These are phyloP conservation scores for Philereme transversata DNA, from an alignment of 2,888 invertebrate genomes.

Conservation along the genomic window DNA sequence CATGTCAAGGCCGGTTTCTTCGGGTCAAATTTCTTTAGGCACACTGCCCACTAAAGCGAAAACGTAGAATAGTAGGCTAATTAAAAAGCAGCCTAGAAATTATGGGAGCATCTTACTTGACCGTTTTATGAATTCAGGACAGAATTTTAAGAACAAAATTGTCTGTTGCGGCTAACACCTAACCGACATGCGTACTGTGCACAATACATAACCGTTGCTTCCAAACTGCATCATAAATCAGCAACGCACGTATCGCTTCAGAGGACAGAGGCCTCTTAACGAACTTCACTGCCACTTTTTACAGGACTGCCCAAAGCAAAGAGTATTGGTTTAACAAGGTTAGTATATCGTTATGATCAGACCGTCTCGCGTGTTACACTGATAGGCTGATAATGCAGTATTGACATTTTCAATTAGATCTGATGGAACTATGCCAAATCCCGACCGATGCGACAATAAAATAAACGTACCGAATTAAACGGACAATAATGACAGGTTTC, in stretches of 20 bases:
- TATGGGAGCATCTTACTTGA: no score
- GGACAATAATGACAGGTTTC: constrained; percentile 58
- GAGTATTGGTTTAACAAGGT: background rate
- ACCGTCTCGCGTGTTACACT: constrained; percentile 55
- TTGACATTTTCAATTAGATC: constrained; percentile 68
- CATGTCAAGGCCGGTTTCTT: constrained; percentile 58
- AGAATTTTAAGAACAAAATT: no score
- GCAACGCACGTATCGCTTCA: constrained; percentile 2
- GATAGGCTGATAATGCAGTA: constrained; percentile 67
- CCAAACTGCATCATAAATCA: no score
- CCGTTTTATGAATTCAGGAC: no score
- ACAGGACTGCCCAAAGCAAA: background rate
- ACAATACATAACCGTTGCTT: no score
- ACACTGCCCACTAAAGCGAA: constrained; percentile 19
- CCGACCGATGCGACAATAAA: constrained; percentile 68
- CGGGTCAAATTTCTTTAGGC: constrained; percentile 45
- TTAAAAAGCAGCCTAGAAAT: background rate
- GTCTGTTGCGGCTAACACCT: no score
- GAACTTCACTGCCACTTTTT: background rate
- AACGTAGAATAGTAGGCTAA: background rate
- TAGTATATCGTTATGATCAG: constrained; percentile 37
- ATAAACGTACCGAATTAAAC: constrained; percentile 69
- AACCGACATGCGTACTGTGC: no score
- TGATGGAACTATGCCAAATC: constrained; percentile 67
- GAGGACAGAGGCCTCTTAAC: constrained; percentile 1